Evolutionary conservation across 1,140 invertebrate species (phyloP).

Genomic region (Trichoplusia ni): DNA sequence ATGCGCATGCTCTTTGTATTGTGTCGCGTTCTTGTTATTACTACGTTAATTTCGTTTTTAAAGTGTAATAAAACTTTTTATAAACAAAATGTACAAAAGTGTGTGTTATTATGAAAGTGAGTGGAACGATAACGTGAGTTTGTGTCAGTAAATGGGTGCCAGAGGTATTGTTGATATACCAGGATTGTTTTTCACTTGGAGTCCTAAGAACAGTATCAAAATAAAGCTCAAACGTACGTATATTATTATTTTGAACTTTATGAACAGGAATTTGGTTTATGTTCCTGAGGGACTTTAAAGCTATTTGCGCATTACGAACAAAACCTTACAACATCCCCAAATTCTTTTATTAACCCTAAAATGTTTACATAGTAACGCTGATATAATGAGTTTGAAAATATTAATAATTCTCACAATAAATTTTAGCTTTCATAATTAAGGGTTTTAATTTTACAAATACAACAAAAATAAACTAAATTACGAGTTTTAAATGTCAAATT

Average conservation of each 20-base stretch:
- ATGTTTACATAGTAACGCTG: background rate
- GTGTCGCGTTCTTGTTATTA: constrained; percentile 45
- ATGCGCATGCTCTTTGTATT: constrained; percentile 62
- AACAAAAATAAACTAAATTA: too few species aligned
- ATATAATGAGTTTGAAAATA: too few species aligned
- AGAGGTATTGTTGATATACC: constrained; percentile 70
- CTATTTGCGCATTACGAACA: too few species aligned
- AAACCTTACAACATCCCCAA: background rate
- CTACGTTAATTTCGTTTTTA: constrained; percentile 24
- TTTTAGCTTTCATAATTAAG: too few species aligned
- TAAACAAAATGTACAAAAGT: constrained; percentile 32
- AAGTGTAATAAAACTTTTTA: constrained; percentile 23
- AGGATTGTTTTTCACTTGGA: constrained; percentile 75
- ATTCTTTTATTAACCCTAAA: constrained; percentile 4
- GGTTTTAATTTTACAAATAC: too few species aligned
- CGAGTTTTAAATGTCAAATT: too few species aligned
- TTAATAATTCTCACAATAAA: too few species aligned
- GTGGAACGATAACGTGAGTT: constrained; percentile 54
- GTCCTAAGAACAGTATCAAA: constrained; percentile 75
- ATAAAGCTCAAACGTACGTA: constrained; percentile 79
- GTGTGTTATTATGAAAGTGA: constrained; percentile 41
- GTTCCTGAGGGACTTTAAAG: too few species aligned
- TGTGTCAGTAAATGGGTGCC: constrained; percentile 77
- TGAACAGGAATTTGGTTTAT: too few species aligned
- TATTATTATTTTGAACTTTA: background rate